Evolutionary conservation across 53 echinoderm and acorn worm genomes (phyloP).

Genomic region (Echinarachnius parma): DNA sequence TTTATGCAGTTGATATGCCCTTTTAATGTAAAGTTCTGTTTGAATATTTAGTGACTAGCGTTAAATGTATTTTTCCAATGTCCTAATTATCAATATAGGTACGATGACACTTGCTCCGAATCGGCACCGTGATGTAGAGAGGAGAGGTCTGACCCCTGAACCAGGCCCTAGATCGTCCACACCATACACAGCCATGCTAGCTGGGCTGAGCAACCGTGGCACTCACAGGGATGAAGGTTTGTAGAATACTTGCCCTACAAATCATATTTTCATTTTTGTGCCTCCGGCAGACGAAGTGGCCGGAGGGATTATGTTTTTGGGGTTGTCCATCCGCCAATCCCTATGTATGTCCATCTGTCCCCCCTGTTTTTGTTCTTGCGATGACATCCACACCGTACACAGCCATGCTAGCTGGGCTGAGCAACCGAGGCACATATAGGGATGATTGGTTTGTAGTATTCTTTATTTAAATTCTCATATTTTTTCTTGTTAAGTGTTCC

Average conservation of each 20-base stretch:
- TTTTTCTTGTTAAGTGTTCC: no score
- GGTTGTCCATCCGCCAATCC: no score
- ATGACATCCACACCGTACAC: slow-evolving; percentile 69
- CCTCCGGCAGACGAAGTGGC: no score
- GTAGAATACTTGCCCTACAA: slow-evolving; percentile 2
- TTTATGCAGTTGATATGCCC: no score
- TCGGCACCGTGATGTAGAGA: slow-evolving; percentile 63
- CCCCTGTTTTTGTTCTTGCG: no score
- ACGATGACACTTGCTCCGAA: slow-evolving; percentile 20
- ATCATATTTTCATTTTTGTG: background rate
- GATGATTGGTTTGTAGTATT: slow-evolving; percentile 54
- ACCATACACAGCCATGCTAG: slow-evolving; percentile 63
- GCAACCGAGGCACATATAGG: slow-evolving; percentile 62
- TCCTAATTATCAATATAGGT: no score
- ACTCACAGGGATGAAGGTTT: slow-evolving; percentile 64
- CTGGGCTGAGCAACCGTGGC: slow-evolving; percentile 49
- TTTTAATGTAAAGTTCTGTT: no score
- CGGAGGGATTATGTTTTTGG: no score
- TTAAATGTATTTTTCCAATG: no score
- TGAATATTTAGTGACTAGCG: no score
- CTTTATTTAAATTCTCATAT: background rate
- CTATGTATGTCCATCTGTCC: no score
- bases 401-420: slow-evolving; percentile 44
- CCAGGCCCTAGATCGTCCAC: slow-evolving; percentile 62
- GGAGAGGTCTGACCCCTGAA: slow-evolving; percentile 70